phyloP scores from a whole-genome alignment of 2,888 invertebrate genomes.

The Drosophila stalkeri region DNA sequence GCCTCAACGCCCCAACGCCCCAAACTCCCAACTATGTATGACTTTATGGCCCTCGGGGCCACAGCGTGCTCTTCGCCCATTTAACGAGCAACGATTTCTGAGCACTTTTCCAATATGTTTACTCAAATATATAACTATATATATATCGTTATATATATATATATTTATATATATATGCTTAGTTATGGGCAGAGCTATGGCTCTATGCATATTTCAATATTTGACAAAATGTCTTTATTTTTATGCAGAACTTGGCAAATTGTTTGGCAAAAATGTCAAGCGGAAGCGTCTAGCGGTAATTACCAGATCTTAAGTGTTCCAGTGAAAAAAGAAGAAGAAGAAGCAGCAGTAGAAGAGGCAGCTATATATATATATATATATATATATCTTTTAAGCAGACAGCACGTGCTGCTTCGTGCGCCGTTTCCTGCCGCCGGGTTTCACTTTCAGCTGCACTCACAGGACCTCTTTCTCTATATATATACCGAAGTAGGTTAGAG shows the following conservation, averaged over 20 bases:
- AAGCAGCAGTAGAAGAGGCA: not conserved
- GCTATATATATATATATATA: not conserved
- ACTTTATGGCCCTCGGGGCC: conserved; percentile 55
- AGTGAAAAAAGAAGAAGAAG: conserved; percentile 14
- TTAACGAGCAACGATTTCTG: conserved; percentile 28
- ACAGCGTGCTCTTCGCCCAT: not conserved
- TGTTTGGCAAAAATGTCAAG: conserved; percentile 43
- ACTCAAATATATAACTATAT: not conserved
- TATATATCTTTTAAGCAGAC: conserved; percentile 1
- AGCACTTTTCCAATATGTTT: conserved; percentile 12
- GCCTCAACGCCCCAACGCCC: not conserved
- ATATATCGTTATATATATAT: conserved; percentile 4
- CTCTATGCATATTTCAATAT: conserved; percentile 23
- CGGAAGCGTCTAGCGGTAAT: conserved; percentile 51
- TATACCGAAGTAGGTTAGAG: conserved; percentile 57
- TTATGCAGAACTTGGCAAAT: conserved; percentile 65
- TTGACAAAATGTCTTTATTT: conserved; percentile 74
- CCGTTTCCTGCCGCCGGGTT: conserved; percentile 73
- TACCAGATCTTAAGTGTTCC: conserved; percentile 26
- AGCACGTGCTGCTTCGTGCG: conserved; percentile 37
- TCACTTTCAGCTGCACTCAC: conserved; percentile 68
- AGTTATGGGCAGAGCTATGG: not conserved
- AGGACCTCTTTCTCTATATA: conserved; percentile 4
- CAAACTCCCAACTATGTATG: conserved; percentile 70
- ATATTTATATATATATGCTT: not conserved